phyloP scores from a whole-genome alignment of 2,797 vertebrate species.

The Meda fulgida region DNA sequence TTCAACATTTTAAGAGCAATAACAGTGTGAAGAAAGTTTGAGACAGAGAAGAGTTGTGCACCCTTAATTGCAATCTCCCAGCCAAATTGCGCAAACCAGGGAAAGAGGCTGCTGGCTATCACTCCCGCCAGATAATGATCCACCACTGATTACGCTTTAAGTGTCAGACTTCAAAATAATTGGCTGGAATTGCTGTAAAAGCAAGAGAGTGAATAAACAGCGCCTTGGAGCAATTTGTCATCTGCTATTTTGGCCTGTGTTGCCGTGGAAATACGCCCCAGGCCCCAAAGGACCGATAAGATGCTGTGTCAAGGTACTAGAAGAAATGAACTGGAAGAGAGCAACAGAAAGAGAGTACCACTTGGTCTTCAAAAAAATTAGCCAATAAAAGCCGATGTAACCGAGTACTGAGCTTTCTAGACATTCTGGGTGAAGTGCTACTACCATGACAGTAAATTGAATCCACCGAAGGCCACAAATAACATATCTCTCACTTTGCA shows the following conservation, averaged over 20 bases:
- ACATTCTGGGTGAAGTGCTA: not conserved
- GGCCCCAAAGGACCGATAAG: conserved; percentile 55
- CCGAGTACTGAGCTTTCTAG: conserved; percentile 28
- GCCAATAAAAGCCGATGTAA: conserved; percentile 21
- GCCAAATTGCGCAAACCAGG: conserved; percentile 48
- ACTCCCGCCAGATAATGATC: conserved; percentile 56
- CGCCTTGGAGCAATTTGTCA: conserved; percentile 57
- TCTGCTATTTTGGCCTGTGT: conserved; percentile 50
- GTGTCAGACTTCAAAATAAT: conserved; percentile 63
- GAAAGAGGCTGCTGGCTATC: conserved; percentile 51
- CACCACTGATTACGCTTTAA: conserved; percentile 58
- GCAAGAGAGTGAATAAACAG: conserved; percentile 58
- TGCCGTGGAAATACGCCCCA: conserved; percentile 23
- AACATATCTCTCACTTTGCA: conserved; percentile 26
- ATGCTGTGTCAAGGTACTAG: conserved; percentile 31
- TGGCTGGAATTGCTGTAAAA: conserved; percentile 62
- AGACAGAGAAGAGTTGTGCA: conserved; percentile 30
- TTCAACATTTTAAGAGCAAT: conserved; percentile 47
- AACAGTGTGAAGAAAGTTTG: conserved; percentile 44
- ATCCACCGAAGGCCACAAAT: conserved; percentile 24
- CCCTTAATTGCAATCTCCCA: conserved; percentile 55
- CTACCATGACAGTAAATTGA: not conserved
- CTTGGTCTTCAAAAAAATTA: conserved; percentile 37
- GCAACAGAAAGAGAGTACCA: conserved; percentile 24
- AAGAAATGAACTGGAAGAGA: conserved; percentile 42